Evolutionary conservation across 2,113 vertebrate genomes (phyloP).

Genomic region (Diadophis punctatus): DNA sequence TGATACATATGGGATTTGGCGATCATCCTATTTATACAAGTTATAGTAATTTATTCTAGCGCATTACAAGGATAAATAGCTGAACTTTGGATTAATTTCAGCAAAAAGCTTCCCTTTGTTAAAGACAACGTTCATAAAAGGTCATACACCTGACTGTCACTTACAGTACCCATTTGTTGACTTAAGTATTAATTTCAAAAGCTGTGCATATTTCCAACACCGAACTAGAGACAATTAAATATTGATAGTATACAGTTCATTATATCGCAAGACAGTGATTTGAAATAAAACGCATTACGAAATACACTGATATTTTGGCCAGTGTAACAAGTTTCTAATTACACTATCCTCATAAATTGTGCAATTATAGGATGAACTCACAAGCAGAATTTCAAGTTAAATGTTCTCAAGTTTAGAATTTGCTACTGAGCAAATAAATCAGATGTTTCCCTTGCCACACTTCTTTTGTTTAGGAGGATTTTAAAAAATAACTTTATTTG

Average conservation of each 20-base stretch:
- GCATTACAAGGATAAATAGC: not conserved
- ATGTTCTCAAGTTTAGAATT: conserved; percentile 40
- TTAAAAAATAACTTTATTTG: not conserved
- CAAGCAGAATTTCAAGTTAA: conserved; percentile 39
- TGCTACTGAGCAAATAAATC: conserved; percentile 1
- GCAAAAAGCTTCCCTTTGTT: not conserved
- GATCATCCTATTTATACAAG: not conserved
- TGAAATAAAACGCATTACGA: not conserved
- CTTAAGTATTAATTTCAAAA: not conserved
- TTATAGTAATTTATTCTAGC: not conserved
- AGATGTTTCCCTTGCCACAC: not conserved
- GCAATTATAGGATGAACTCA: conserved; percentile 2
- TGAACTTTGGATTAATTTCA: not conserved
- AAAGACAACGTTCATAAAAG: rapidly evolving
- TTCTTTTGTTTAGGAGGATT: conserved; percentile 31
- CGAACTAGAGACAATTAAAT: not conserved
- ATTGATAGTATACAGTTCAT: not conserved
- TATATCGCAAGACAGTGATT: rapidly evolving
- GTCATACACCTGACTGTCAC: not conserved
- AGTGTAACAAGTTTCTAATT: not conserved
- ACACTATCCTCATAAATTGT: not conserved
- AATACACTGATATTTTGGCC: not conserved
- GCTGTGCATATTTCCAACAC: not conserved
- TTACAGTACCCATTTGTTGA: not conserved
- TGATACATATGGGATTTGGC: not conserved